Evolutionary conservation across 2,888 invertebrate species (phyloP).

Genomic region (Eurytoma californica): DNA sequence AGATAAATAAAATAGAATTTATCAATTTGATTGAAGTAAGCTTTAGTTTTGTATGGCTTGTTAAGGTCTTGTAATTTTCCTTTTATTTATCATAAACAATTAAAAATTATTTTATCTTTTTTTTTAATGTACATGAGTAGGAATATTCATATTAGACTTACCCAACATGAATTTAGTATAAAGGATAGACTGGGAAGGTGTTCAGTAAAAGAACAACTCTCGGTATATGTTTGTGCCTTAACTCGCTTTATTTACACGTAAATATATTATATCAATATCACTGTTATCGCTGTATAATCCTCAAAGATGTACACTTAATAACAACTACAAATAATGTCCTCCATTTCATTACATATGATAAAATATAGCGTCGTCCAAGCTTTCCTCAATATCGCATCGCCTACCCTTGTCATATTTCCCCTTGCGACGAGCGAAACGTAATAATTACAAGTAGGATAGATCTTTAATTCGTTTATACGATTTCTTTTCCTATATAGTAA

Average conservation of each 20-base stretch:
- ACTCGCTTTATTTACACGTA: conserved; percentile 72
- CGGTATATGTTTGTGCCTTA: conserved; percentile 46
- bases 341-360: conserved; percentile 53
- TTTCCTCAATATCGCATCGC: conserved; percentile 36
- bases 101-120: no score
- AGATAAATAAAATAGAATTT: no score
- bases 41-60: no score
- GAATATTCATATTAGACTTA: no score
- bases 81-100: no score
- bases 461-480: conserved; percentile 46
- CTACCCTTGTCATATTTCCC: conserved; percentile 20
- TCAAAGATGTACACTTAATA: conserved; percentile 71
- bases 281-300: conserved; percentile 69
- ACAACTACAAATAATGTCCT: conserved; percentile 65
- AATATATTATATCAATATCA: conserved; percentile 74
- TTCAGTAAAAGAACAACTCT: neutral
- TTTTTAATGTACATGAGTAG: no score
- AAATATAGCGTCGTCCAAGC: conserved; percentile 51
- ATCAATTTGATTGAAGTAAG: no score
- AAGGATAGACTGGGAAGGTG: neutral
- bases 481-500: conserved; percentile 30
- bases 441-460: conserved; percentile 50
- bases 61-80: no score
- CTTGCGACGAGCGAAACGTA: conserved; percentile 46
- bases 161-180: neutral